These are phyloP conservation scores for Boleophthalmus pectinirostris DNA, from an alignment of 2,113 vertebrate species.

Conservation along the genomic window DNA sequence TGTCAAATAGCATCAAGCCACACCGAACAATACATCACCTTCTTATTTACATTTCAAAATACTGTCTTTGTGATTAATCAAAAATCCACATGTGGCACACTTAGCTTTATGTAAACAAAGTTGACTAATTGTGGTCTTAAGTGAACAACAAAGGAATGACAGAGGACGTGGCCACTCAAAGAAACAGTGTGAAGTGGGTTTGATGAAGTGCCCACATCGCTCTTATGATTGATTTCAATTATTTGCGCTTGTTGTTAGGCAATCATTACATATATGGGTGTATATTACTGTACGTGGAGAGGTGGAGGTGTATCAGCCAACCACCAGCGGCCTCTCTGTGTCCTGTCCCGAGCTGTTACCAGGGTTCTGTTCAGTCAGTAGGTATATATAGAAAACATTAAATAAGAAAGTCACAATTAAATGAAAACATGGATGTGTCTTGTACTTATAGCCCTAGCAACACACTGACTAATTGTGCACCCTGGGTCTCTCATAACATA, in stretches of 20 bases:
- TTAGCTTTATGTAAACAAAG: conserved; percentile 36
- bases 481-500: not conserved
- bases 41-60: conserved; percentile 76
- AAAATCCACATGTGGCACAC: conserved; percentile 63
- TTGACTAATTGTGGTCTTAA: conserved; percentile 55
- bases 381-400: not conserved
- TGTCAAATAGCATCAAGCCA: conserved; percentile 73
- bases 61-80: conserved; percentile 77
- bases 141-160: conserved; percentile 50
- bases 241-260: conserved; percentile 1
- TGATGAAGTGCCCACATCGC: conserved; percentile 8
- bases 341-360: not conserved
- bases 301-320: conserved; percentile 2
- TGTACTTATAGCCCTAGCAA: not conserved
- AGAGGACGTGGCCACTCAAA: conserved; percentile 34
- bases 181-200: not conserved
- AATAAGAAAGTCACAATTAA: not conserved
- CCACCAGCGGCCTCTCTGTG: not conserved
- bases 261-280: conserved; percentile 66
- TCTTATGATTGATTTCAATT: conserved; percentile 5
- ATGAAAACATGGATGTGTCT: not conserved
- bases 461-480: not conserved
- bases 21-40: conserved; percentile 76
- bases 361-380: not conserved
- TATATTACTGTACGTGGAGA: conserved; percentile 37